Evolutionary conservation across 2,797 vertebrate genomes (phyloP), one percentile per base, ranked within the genome.

Genomic region (Dicrostonyx torquatus): DNA sequence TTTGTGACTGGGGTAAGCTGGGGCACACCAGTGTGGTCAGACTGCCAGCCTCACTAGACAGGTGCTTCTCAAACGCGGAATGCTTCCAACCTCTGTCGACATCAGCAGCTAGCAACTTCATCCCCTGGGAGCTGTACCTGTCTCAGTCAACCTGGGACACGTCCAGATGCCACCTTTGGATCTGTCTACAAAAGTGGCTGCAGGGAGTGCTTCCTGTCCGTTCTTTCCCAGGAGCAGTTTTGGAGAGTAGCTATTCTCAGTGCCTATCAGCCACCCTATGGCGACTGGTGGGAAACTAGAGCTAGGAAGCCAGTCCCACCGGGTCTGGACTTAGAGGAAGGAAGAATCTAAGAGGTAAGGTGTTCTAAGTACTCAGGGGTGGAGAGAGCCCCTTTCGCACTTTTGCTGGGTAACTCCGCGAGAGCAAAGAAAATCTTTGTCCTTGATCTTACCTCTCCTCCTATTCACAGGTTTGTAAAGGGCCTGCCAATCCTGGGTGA

Each of bases 321-420:
- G 0, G 18, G 11, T n/a, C 55, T 29, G 26, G n/a, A 83, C 15
- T 2, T 3, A 0, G 0, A 9, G 64, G 9, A 82, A 22, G 11
- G 22, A 43, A 26, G 10, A 18, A 37, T 6, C 34, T 24, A 37
- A 40, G 50, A 45, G 53, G 17, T 31, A 58, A 37, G 31, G 58
- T 1, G 29, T 18, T 12, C 22, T 34, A 31, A 6, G 40, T 9
- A 1, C 29, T 4, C 7, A 0, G 17, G 17, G 10, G 20, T 4
- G 24, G 43, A 5, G 4, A 58, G 37, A n/a, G 64, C n/a, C 10
- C 43, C 50, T 40, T 60, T 79, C 37, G 24, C 24, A 15, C 17
- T 34, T 1, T 29, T 1, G 20, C 55, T 40, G 1, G 1, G 14
- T 20, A 58, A 37, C 18, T 3, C 8, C 5, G 1, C 8, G 1